Evolutionary conservation across 2,113 vertebrate genomes (phyloP).

Genomic region (Apodemus sylvaticus): DNA sequence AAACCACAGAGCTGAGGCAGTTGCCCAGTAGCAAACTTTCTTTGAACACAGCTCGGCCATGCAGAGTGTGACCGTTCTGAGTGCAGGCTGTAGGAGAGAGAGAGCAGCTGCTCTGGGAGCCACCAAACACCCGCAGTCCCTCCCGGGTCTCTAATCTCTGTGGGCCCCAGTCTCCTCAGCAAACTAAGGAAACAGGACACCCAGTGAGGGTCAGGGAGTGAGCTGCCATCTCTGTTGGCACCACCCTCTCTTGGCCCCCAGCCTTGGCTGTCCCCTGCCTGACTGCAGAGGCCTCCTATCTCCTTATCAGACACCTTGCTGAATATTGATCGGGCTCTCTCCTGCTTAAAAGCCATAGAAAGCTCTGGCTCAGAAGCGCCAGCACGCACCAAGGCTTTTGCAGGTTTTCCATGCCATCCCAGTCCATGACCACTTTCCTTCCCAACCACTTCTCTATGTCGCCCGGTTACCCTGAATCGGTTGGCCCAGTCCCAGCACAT

Average conservation of each 20-base stretch:
- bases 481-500: not conserved
- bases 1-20: conserved; percentile 48
- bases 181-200: not conserved
- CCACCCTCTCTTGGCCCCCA: not conserved
- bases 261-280: not conserved
- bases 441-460: not conserved
- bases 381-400: too few species aligned
- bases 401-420: not conserved
- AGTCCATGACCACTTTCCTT: not conserved
- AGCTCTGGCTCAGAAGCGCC: not conserved
- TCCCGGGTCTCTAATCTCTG: not conserved
- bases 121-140: not conserved
- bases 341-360: not conserved
- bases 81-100: not conserved
- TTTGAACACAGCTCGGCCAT: not conserved
- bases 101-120: rapidly evolving
- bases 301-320: not conserved
- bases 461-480: not conserved
- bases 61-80: not conserved
- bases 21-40: not conserved
- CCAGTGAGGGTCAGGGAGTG: not conserved
- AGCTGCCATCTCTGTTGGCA: not conserved
- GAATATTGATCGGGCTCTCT: not conserved
- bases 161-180: not conserved
- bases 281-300: not conserved